Evolutionary conservation across 1,140 invertebrate genomes (phyloP), one percentile per base, ranked within the genome.

Genomic region (Atta texana): DNA sequence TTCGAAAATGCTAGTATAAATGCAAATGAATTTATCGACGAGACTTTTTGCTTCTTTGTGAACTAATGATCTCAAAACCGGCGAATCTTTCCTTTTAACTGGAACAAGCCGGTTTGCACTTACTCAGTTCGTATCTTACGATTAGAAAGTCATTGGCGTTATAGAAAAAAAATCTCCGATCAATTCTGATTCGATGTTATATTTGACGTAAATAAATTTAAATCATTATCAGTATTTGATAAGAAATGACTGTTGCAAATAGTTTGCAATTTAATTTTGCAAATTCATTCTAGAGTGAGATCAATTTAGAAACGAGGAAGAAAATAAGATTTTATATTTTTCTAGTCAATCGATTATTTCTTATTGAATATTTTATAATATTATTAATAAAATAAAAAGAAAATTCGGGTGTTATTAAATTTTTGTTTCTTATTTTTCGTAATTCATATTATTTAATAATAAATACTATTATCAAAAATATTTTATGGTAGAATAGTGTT

Each of bases 1-100:
- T 84, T 77, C 1, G 1, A 39, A 53, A 24, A 21, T n/a, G 12
- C 5, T 8, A 21, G 5, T 21, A 64, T 87, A 90, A 91, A 86
- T 63, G 88, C 0, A 44, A 28, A 44, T 0, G 1, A 34, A 16
- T 31, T 88, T 91, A 89, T 87, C 69, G 3, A 6, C 81, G 31
- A 82, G 31, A 69, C 55, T 76, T 71, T 77, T 81, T 71, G 12
- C 21, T 0, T 39, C 55, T 18, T 78, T 88, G 61, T 77, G 72
- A 91, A 57, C 71, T 34, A 64, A 34, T 3, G 24, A 86, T 85
- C 34, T 7, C 66, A 21, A 69, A 69, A 80, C 2, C 24, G 14
- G 14, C 2, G 64, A 49, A 90, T 86, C 57, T 89, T 86, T 64
- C 16, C 21, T 10, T 34, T 4, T 10, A 84, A 75, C 81, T 12